These are phyloP conservation scores for Sipha flava DNA, from an alignment of 1,140 invertebrate species.

Conservation along the genomic window DNA sequence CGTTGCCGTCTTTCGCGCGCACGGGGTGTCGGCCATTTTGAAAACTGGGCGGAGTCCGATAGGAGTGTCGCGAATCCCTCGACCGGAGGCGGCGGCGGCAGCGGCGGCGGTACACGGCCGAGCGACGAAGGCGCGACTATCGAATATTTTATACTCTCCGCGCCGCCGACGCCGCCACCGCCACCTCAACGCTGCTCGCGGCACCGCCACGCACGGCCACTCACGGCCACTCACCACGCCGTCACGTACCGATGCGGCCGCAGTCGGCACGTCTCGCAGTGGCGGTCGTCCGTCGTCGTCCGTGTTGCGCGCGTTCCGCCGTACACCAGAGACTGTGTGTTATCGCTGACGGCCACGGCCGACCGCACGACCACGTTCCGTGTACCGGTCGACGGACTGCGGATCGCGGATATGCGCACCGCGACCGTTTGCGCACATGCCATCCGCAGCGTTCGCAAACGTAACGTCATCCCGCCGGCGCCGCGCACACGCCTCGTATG, in stretches of 20 bases:
- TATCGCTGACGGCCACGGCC: no score
- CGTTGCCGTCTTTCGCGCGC: neutral
- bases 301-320: neutral
- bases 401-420: no score
- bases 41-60: constrained; percentile 10
- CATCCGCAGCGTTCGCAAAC: no score
- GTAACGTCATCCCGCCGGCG: no score
- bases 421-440: no score
- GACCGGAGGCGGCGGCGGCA: neutral
- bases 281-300: neutral
- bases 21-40: constrained; percentile 18
- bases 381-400: no score
- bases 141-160: neutral
- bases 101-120: neutral
- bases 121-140: neutral
- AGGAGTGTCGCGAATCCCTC: constrained; percentile 27
- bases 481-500: no score
- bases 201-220: no score
- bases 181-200: no score
- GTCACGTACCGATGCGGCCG: neutral
- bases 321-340: no score
- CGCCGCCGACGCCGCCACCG: neutral
- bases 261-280: neutral
- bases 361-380: no score
- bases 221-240: neutral